Conservation (phyloP, 2,797 vertebrate species). For the Paedocypris micromegethes region DNA sequence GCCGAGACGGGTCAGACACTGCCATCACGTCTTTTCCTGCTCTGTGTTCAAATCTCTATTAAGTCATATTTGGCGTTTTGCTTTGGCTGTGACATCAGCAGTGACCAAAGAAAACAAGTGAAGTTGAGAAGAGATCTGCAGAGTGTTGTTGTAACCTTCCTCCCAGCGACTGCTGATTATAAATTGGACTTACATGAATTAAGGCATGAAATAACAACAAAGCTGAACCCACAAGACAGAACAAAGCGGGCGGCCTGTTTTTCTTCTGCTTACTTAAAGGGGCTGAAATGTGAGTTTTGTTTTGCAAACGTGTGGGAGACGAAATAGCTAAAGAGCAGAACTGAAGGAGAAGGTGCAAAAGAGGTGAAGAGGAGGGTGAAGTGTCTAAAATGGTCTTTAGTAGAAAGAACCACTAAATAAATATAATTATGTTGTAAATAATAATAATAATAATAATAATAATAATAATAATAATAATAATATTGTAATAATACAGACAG, state of each 20-base stretch:
- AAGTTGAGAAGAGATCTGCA: constrained; percentile 50
- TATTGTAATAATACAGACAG: too few relatives aligned
- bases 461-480: too few relatives aligned
- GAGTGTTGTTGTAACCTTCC: constrained; percentile 67
- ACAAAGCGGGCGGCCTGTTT: constrained; percentile 51
- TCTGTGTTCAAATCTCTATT: constrained; percentile 58
- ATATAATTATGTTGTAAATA: too few relatives aligned
- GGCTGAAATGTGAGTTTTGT: constrained; percentile 39
- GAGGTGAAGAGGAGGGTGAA: constrained; percentile 1
- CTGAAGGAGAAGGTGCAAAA: constrained; percentile 42
- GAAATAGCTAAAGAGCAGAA: constrained; percentile 45
- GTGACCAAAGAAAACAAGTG: constrained; percentile 66
- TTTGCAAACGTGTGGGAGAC: constrained; percentile 55
- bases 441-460: too few relatives aligned
- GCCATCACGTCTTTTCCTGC: constrained; percentile 42
- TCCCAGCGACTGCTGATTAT: constrained; percentile 57
- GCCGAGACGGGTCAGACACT: constrained; percentile 1
- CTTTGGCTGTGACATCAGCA: constrained; percentile 61
- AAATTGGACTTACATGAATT: constrained; percentile 65
- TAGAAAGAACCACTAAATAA: neutral
- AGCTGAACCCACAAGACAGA: constrained; percentile 56
- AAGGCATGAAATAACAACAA: constrained; percentile 50
- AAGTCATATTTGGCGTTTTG: constrained; percentile 62
- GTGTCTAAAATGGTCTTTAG: neutral
- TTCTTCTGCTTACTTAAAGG: constrained; percentile 28